Percentiles rank a stretch among this genome's conserved stretches.
phyloP scores from a whole-genome alignment of 2,888 invertebrate genomes.

The Lasioglossum lativentre region DNA sequence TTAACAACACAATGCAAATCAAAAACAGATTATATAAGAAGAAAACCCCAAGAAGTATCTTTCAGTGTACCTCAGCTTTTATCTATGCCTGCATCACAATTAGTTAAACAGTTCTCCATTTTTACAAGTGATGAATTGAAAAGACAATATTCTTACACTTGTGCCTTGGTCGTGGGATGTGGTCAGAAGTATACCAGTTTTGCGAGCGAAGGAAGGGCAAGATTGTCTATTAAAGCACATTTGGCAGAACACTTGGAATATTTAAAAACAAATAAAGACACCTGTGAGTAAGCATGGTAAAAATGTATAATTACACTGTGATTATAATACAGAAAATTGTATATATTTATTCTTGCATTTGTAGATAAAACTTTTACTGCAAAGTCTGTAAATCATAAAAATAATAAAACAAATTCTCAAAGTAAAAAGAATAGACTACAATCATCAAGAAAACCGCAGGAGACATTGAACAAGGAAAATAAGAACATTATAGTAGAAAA shows the following conservation, averaged over 20 bases:
- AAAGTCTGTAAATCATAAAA: conserved; percentile 73
- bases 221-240: conserved; percentile 85
- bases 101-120: conserved; percentile 85
- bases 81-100: conserved; percentile 84
- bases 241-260: conserved; percentile 84
- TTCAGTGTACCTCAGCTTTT: conserved; percentile 77
- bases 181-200: conserved; percentile 85
- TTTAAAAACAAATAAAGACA: conserved; percentile 77
- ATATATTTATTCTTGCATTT: conserved; percentile 43
- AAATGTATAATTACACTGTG: conserved; percentile 13
- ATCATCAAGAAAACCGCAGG: conserved; percentile 78
- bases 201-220: conserved; percentile 86
- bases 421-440: conserved; percentile 75
- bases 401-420: conserved; percentile 73
- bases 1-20: conserved; percentile 62
- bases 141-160: conserved; percentile 85
- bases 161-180: conserved; percentile 85
- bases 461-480: conserved; percentile 81
- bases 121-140: conserved; percentile 85
- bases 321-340: conserved; percentile 7
- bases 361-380: conserved; percentile 77
- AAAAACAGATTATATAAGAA: conserved; percentile 67
- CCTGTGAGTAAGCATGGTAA: conserved; percentile 72
- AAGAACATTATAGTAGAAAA: conserved; percentile 78
- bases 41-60: conserved; percentile 71